Base-by-base conservation (phyloP, 1,140 invertebrate genomes). In the Drosophila tani region DNA sequence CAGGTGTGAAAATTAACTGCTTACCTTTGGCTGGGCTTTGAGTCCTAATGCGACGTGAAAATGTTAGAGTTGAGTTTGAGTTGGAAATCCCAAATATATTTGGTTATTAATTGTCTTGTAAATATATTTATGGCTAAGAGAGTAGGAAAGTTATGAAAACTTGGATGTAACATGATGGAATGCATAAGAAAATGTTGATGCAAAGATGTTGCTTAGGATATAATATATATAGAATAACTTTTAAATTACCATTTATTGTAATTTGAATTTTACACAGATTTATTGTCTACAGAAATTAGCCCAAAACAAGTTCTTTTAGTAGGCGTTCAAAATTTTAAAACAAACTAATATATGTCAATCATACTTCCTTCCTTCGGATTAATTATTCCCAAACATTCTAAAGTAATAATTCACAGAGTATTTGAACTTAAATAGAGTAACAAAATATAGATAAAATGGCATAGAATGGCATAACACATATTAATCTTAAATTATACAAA, bases 1-100 rank as follows among this genome's bases (percentile, higher is more conserved):
- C 70, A 74, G 53, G 70, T 74, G 70, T 74, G 70, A 70, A 74
- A 55, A 45, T 69, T 27, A 53, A 32, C 67, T 55, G 47, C 27
- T 51, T 53, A 41, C 65, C 38, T 55, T 68, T 55, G 38, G 12
- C 9, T 38, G 47, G 27, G 38, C 50, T 40, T 55, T 56, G 11
- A 15, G 19, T 56, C 53, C 53, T 56, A 56, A 56, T 56, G 53
- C 35, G 35, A 55, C 12, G 51, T 24, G 15, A 40, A 57, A 41
- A 41, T 6, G 17, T 19, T 17, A 32, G 12, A n/a, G 11, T 12
- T n/a, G 50, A 12, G 27, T 35, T 53, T 0, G 50, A 53, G 50
- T 7, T 35, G n/a, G n/a, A 19, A 35, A 53, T 51, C 1, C 17
- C 50, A 53, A 17, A 11, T 2, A 53, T 17, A 19, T 35, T 32